A percentile compares a stretch with the other conserved stretches of the same genome.
Evolutionary conservation across 2,797 vertebrate genomes (phyloP).

Genomic region (Mycteria americana): DNA sequence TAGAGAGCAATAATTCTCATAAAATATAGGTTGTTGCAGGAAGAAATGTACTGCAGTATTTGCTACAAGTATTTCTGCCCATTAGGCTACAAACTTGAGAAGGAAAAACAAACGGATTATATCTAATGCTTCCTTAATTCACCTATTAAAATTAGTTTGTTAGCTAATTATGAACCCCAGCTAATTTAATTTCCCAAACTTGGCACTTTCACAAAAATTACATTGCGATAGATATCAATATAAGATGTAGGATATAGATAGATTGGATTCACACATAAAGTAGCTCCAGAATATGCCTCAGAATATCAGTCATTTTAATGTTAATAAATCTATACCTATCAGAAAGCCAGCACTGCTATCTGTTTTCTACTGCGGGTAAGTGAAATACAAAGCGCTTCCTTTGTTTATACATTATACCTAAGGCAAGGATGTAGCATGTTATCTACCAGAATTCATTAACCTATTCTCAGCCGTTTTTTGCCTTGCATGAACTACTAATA

Average conservation of each 20-base stretch:
- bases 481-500: background rate
- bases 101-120: background rate
- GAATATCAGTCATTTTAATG: background rate
- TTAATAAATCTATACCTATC: background rate
- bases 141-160: background rate
- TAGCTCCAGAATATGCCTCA: background rate
- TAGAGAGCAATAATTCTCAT: background rate
- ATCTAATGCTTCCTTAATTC: background rate
- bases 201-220: background rate
- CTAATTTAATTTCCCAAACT: background rate
- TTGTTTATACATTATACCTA: conserved; percentile 4
- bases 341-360: background rate
- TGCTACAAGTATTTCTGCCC: background rate
- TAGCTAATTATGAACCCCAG: background rate
- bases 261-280: background rate
- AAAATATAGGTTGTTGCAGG: background rate
- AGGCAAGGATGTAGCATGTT: background rate
- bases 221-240: background rate
- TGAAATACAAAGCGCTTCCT: conserved; percentile 11
- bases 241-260: background rate
- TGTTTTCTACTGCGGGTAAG: background rate
- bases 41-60: background rate
- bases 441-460: conserved; percentile 19
- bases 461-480: conserved; percentile 14
- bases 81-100: background rate